Base-by-base conservation (phyloP, 2,888 invertebrate species). In the Leptinotarsa tumamoca region DNA sequence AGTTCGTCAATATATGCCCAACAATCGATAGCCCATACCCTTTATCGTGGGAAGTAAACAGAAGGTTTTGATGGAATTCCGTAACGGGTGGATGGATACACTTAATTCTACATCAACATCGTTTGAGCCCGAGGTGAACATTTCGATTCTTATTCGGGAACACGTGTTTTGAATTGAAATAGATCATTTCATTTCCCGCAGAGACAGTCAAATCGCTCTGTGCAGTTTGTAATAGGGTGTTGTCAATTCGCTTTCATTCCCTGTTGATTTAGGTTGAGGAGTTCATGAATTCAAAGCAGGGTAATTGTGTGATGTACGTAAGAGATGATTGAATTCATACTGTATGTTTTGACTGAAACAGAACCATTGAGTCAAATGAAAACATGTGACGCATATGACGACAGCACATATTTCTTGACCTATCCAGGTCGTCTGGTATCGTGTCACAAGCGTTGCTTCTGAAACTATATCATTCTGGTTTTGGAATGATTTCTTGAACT, bases 1-100 rank as follows among this genome's bases (percentile, higher is more conserved):
- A 58, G 58, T 58, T 58, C 58, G 23, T 58, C 58, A 23, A 58
- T 58, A 23, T 14, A 58, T 58, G 15, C 23, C 58, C 23, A 13
- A 23, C 58, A 58, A 58, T 58, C 58, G 21, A 58, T 58, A 58
- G 15, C 58, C 43, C 10, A 43, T 58, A 14, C 21, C 21, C 58
- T 23, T 23, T 58, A 58, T 58, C 58, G 14, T 23, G 58, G 23
- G 58, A 58, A 58, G 21, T 58, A 13, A 23, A 58, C 58, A 58
- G 58, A 58, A 58, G 58, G 58, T 58, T 58, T 15, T 27, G 58
- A 58, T 58, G 58, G 15, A 58, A 58, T 58, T 21, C 27, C 23
- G 10, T 14, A 14, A 58, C 23, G 58, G 58, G 3, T 21, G 58
- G 58, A 58, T 58, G 58, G 17, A 23, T 58, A 15, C 58, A 23